phyloP scores from a whole-genome alignment of 1,140 invertebrate species.

The Dufourea novaeangliae region DNA sequence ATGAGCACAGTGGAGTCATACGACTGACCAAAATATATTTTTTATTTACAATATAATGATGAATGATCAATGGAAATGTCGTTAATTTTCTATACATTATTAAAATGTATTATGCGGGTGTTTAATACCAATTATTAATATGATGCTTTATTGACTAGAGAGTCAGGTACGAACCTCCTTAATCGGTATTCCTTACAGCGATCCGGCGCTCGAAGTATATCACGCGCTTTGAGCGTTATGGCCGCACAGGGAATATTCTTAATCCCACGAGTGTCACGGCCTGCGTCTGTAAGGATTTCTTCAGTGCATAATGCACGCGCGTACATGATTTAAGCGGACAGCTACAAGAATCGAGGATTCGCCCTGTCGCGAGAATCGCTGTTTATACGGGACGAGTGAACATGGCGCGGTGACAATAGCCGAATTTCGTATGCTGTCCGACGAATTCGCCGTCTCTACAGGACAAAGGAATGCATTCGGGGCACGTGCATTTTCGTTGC shows the following conservation, averaged over 20 bases:
- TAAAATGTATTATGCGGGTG: no score
- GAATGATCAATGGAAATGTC: no score
- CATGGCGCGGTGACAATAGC: conserved; percentile 34
- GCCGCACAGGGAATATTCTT: conserved; percentile 21
- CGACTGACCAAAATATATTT: no score
- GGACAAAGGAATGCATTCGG: conserved; percentile 19
- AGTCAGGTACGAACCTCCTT: no score
- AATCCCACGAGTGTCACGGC: background rate
- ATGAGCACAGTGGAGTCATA: no score
- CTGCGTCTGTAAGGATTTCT: conserved; percentile 8
- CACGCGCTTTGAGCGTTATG: conserved; percentile 13
- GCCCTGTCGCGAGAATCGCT: background rate
- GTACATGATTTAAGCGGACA: conserved; percentile 31
- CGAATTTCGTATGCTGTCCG: conserved; percentile 52
- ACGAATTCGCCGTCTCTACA: background rate
- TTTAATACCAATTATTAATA: no score
- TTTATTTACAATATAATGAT: no score
- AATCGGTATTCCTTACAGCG: conserved; percentile 28
- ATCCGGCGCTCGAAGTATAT: background rate
- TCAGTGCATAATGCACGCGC: background rate
- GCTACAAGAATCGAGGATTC: conserved; percentile 29
- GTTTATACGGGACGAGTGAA: conserved; percentile 48
- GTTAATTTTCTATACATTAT: no score
- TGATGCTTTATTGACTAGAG: no score
- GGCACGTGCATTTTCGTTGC: conserved; percentile 23